A percentile compares a stretch with the other conserved stretches of the same genome.
These are phyloP conservation scores for Drosophila demipolita DNA, from an alignment of 2,888 invertebrate genomes.

Conservation along the genomic window DNA sequence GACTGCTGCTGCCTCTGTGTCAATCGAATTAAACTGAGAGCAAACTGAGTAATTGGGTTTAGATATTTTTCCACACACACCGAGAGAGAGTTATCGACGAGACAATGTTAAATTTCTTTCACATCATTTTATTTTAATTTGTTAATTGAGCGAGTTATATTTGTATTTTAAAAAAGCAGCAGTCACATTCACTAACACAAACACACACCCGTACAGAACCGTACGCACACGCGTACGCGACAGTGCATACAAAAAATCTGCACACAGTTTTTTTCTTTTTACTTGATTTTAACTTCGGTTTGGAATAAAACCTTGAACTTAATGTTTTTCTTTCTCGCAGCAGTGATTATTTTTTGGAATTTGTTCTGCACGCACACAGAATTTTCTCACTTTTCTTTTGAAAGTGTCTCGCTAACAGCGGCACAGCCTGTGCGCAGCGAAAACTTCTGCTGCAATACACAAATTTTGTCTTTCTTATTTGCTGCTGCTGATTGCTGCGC, in stretches of 20 bases:
- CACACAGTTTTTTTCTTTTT: slow-evolving; percentile 62
- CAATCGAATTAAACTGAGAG: slow-evolving; percentile 80
- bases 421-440: slow-evolving; percentile 64
- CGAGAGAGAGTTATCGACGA: slow-evolving; percentile 25
- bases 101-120: slow-evolving; percentile 63
- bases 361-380: slow-evolving; percentile 22
- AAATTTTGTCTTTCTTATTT: slow-evolving; percentile 63
- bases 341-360: slow-evolving; percentile 1
- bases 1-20: slow-evolving; percentile 63
- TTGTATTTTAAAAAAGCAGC: slow-evolving; percentile 17
- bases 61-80: slow-evolving; percentile 80
- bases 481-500: slow-evolving; percentile 41
- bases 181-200: slow-evolving; percentile 35
- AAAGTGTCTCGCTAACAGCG: slow-evolving; percentile 38
- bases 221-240: slow-evolving; percentile 38
- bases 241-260: slow-evolving; percentile 80
- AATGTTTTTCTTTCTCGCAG: slow-evolving; percentile 32
- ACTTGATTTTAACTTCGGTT: slow-evolving; percentile 50
- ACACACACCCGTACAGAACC: slow-evolving; percentile 6
- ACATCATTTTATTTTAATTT: slow-evolving; percentile 57
- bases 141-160: slow-evolving; percentile 33
- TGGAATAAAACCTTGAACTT: slow-evolving; percentile 60
- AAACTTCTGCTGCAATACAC: slow-evolving; percentile 77
- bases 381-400: slow-evolving; percentile 49
- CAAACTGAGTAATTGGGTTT: slow-evolving; percentile 81